These are phyloP conservation scores for Rhagonycha fulva DNA, from an alignment of 2,888 invertebrate species.

Conservation along the genomic window DNA sequence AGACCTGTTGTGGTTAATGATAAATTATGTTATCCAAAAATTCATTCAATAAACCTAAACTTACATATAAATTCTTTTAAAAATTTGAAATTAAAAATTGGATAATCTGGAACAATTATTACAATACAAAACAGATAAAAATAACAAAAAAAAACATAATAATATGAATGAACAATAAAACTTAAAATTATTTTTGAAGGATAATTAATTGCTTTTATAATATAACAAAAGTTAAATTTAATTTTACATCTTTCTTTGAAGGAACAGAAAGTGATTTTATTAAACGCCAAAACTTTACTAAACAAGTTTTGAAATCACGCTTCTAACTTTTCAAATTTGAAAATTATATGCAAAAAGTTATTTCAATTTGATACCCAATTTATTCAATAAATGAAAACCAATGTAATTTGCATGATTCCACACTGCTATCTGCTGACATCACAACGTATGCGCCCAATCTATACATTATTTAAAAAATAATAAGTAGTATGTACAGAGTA, in stretches of 20 bases:
- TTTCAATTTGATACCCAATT: neutral
- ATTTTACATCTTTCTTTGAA: neutral
- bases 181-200: neutral
- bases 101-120: neutral
- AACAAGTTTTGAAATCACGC: neutral
- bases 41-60: neutral
- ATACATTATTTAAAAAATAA: conserved; percentile 8
- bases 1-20: neutral
- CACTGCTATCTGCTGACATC: conserved; percentile 13
- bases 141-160: neutral
- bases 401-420: neutral
- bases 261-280: neutral
- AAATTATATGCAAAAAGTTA: neutral
- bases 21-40: neutral
- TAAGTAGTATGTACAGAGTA: neutral
- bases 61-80: neutral
- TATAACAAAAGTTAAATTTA: neutral
- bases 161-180: neutral
- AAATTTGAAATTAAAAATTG: neutral
- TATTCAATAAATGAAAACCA: neutral
- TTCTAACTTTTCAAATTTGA: neutral
- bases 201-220: neutral
- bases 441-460: conserved; percentile 13
- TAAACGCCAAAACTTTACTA: no score
- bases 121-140: neutral